Evolutionary conservation across 2,888 invertebrate genomes (phyloP).

Genomic region (Uropetala carovei): DNA sequence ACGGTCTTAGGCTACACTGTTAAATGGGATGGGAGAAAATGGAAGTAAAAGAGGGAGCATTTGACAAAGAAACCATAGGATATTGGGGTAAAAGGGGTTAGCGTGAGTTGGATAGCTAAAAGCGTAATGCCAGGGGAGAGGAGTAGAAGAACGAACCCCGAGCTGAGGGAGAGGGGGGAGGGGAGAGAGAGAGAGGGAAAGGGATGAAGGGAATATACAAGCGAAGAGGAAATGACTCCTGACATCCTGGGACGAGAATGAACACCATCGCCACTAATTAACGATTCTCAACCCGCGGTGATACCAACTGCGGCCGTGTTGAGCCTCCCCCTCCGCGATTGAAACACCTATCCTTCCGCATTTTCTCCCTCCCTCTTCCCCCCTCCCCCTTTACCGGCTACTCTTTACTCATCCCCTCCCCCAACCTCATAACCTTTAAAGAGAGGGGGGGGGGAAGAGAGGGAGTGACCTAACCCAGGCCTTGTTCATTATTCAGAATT

Average conservation of each 20-base stretch:
- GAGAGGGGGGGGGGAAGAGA: too few relatives aligned
- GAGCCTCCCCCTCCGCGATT: background rate
- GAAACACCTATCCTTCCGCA: background rate
- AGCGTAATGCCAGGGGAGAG: background rate
- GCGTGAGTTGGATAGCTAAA: too few relatives aligned
- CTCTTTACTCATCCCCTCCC: background rate
- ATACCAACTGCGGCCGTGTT: background rate
- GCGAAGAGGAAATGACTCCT: constrained; percentile 35
- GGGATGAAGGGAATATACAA: background rate
- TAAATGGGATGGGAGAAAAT: too few relatives aligned
- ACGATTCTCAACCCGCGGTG: background rate
- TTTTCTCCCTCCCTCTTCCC: background rate
- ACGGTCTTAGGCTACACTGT: too few relatives aligned
- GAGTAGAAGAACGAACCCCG: background rate
- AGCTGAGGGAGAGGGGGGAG: background rate
- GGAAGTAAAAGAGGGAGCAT: too few relatives aligned
- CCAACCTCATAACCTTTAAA: background rate
- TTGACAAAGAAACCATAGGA: too few relatives aligned
- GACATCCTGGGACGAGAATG: constrained; percentile 47
- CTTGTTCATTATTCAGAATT: constrained; percentile 53
- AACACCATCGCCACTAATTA: constrained; percentile 51
- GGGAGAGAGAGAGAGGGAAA: background rate
- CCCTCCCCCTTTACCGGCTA: background rate
- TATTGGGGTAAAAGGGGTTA: too few relatives aligned
- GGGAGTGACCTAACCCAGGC: constrained; percentile 21